Conservation (phyloP, 2,797 vertebrate genomes). For the Numenius phaeopus region DNA sequence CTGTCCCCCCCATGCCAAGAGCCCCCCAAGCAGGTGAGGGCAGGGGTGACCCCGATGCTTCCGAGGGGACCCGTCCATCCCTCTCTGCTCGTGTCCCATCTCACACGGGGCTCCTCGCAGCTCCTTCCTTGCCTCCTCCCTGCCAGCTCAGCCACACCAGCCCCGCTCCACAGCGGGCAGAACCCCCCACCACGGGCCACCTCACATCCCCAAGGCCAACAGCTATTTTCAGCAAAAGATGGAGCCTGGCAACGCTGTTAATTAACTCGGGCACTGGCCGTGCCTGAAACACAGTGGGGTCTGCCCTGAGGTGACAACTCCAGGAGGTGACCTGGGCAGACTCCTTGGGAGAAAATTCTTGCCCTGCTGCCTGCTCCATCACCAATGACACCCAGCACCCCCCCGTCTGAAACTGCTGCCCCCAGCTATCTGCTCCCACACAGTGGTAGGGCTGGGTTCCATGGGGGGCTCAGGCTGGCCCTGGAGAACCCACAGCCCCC, state of each 20-base stretch:
- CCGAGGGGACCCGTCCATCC: accelerated
- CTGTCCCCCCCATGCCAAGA: accelerated
- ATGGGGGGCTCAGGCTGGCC: not conserved
- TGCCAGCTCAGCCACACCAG: not conserved
- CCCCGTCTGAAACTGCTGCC: accelerated
- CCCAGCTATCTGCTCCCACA: not conserved
- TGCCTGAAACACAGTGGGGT: not conserved
- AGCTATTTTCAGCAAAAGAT: not conserved
- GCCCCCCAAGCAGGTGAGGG: not conserved
- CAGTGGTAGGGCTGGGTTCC: not conserved
- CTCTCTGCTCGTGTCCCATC: not conserved
- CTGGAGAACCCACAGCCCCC: not conserved
- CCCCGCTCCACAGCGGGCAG: not conserved
- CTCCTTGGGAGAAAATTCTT: not conserved
- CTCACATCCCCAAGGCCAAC: accelerated
- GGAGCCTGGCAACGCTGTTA: not conserved
- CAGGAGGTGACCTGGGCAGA: not conserved
- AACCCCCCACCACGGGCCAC: accelerated
- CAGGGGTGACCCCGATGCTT: not conserved
- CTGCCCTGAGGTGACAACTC: not conserved
- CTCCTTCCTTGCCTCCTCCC: not conserved
- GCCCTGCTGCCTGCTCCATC: not conserved
- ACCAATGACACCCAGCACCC: not conserved
- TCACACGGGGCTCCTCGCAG: accelerated
- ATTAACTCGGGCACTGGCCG: accelerated